Evolutionary conservation across 2,888 invertebrate species (phyloP).

Genomic region (Sialis fuliginosa): DNA sequence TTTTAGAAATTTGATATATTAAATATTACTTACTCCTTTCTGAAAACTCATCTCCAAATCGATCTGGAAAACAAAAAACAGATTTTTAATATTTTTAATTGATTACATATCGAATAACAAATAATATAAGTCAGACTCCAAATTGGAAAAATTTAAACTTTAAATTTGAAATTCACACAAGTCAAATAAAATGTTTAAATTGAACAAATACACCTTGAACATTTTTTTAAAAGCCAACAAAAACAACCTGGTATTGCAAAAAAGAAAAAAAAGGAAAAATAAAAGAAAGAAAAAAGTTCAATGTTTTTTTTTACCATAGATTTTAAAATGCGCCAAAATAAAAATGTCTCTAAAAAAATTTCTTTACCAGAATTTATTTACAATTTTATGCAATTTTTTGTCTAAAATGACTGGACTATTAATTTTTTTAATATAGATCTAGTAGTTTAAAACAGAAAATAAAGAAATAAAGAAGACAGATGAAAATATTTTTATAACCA

Average conservation of each 20-base stretch:
- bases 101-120: not conserved
- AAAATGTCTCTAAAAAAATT: too few species aligned
- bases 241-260: too few species aligned
- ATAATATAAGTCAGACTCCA: not conserved
- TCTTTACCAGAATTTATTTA: too few species aligned
- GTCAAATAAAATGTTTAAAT: too few species aligned
- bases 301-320: too few species aligned
- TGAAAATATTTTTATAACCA: not conserved
- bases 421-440: not conserved
- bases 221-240: constrained; percentile 1
- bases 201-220: not conserved
- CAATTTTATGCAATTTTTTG: too few species aligned
- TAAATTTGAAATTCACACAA: too few species aligned
- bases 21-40: constrained; percentile 18
- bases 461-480: not conserved
- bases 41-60: constrained; percentile 18
- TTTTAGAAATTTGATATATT: not conserved
- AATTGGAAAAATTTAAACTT: too few species aligned
- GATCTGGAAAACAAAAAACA: constrained; percentile 17
- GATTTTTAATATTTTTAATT: not conserved
- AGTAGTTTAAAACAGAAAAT: not conserved
- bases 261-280: too few species aligned
- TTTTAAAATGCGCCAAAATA: too few species aligned
- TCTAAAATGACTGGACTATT: too few species aligned
- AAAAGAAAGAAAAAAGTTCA: too few species aligned